Conservation (phyloP, 1,140 invertebrate species). For the Drosophila ambigua region DNA sequence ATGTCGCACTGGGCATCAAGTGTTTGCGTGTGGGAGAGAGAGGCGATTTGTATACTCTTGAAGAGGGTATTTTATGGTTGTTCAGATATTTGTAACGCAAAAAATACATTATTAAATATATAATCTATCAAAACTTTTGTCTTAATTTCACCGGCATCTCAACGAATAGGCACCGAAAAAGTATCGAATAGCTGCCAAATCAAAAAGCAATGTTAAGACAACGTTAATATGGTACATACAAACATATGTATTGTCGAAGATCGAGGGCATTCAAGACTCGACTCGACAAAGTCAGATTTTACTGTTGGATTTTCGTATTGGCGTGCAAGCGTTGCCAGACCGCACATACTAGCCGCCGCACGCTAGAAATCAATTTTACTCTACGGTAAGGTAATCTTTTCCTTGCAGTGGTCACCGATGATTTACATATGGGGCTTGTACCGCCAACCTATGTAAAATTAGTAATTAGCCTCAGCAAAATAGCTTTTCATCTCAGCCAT, state of each 20-base stretch:
- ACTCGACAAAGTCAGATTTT: too few species aligned
- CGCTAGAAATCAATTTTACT: constrained; percentile 43
- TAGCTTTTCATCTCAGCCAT: constrained; percentile 22
- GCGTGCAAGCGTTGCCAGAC: constrained; percentile 12
- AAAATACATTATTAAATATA: neutral
- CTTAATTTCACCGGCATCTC: too few species aligned
- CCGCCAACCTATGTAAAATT: neutral
- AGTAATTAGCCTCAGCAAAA: constrained; percentile 18
- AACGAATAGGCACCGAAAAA: too few species aligned
- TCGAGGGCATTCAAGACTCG: too few species aligned
- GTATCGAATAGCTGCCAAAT: too few species aligned
- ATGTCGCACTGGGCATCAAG: constrained; percentile 29
- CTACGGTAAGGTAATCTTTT: constrained; percentile 1
- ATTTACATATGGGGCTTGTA: constrained; percentile 23
- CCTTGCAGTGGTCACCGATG: neutral
- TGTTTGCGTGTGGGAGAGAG: constrained; percentile 30
- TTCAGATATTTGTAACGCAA: too few species aligned
- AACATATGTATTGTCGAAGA: too few species aligned
- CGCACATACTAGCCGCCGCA: neutral
- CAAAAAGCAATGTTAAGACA: too few species aligned
- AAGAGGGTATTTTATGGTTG: too few species aligned
- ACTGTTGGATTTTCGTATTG: constrained; percentile 25
- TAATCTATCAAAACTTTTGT: too few species aligned
- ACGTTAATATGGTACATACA: too few species aligned
- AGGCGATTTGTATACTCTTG: constrained; percentile 10